Evolutionary conservation across 2,797 vertebrate genomes (phyloP).

Genomic region (Peromyscus aztecus): DNA sequence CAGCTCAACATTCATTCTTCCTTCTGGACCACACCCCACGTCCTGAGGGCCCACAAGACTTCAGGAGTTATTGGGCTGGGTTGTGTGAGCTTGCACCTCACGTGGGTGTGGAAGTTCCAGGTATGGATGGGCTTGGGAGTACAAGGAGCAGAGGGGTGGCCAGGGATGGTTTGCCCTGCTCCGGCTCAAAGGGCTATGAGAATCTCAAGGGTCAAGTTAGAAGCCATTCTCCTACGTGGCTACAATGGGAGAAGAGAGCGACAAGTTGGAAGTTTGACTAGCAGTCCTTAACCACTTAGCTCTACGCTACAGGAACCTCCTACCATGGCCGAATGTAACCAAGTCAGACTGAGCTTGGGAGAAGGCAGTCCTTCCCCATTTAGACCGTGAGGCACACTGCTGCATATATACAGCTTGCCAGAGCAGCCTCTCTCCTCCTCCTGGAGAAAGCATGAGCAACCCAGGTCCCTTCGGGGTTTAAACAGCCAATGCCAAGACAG

Average conservation of each 20-base stretch:
- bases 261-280: neutral
- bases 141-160: neutral
- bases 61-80: neutral
- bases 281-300: neutral
- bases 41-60: neutral
- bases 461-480: neutral
- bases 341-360: neutral
- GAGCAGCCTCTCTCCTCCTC: neutral
- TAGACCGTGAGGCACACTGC: neutral
- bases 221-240: neutral
- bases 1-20: neutral
- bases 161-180: neutral
- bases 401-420: neutral
- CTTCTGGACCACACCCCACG: neutral
- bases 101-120: neutral
- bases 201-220: neutral
- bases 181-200: neutral
- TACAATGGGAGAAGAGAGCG: neutral
- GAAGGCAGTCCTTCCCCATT: neutral
- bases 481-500: neutral
- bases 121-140: neutral
- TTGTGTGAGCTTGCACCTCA: neutral
- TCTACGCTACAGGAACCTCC: no score
- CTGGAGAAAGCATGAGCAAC: neutral
- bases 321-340: no score